Conservation (phyloP, 2,113 vertebrate genomes). For the Tyto alba region DNA sequence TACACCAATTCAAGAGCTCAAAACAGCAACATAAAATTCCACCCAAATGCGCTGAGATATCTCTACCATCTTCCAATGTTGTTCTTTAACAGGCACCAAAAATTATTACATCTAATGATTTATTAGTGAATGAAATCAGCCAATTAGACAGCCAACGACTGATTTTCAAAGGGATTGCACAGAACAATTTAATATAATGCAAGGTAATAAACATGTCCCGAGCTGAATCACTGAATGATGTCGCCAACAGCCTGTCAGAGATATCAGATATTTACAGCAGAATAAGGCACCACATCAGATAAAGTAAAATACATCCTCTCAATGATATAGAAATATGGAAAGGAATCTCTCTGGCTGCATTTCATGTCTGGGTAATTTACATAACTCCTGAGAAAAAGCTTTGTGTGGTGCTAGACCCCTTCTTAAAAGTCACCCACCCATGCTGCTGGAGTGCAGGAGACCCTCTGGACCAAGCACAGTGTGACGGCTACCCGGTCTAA, state of each 20-base stretch:
- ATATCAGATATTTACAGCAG: constrained; percentile 44
- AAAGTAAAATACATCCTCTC: constrained; percentile 44
- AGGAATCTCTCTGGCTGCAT: background rate
- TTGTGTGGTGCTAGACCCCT: background rate
- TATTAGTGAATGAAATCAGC: background rate
- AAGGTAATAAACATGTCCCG: constrained; percentile 22
- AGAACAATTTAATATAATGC: background rate
- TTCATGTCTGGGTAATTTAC: background rate
- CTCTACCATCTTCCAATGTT: background rate
- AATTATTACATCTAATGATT: background rate
- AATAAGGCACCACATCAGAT: constrained; percentile 40
- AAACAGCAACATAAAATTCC: background rate
- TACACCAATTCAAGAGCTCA: background rate
- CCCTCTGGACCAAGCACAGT: background rate
- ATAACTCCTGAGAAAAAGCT: background rate
- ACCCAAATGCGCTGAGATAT: background rate
- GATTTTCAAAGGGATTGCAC: background rate
- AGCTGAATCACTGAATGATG: constrained; percentile 11
- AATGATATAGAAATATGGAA: constrained; percentile 2
- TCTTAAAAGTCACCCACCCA: background rate
- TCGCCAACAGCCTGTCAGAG: constrained; percentile 15
- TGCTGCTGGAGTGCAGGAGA: rapidly evolving
- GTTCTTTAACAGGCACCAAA: background rate
- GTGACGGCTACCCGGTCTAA: background rate
- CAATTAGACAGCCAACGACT: background rate